Evolutionary conservation across 2,113 vertebrate genomes (phyloP).

Genomic region (Lucifuga dentata): DNA sequence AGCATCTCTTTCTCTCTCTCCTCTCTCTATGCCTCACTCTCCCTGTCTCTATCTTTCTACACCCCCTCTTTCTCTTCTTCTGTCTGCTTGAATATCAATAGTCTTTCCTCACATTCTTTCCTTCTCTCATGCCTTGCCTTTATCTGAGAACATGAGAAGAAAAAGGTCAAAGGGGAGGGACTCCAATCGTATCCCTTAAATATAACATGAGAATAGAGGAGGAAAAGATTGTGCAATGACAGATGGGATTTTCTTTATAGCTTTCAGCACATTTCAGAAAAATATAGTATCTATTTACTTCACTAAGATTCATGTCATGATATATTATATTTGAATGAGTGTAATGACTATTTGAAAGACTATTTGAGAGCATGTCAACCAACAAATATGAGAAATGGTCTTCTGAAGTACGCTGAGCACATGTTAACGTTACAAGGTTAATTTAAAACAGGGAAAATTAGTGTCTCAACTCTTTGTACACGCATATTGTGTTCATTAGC

Average conservation of each 20-base stretch:
- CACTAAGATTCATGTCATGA: neutral
- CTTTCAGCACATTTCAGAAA: neutral
- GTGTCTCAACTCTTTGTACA: neutral
- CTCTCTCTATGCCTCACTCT: constrained; percentile 33
- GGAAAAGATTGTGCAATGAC: neutral
- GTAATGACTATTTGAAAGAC: no score
- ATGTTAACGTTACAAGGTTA: no score
- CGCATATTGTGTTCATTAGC: no score
- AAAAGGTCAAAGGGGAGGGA: constrained; percentile 53
- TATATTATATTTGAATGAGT: constrained; percentile 16
- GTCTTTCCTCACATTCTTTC: constrained; percentile 50
- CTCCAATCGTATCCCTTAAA: constrained; percentile 18
- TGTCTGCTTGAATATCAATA: constrained; percentile 69
- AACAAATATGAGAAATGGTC: neutral
- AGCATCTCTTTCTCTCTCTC: constrained; percentile 59
- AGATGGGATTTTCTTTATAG: neutral
- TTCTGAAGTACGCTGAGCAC: neutral
- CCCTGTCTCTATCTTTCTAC: constrained; percentile 39
- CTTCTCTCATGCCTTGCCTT: constrained; percentile 33
- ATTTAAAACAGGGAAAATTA: neutral
- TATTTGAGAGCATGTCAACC: no score
- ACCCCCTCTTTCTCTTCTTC: constrained; percentile 29
- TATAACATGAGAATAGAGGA: constrained; percentile 22
- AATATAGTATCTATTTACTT: neutral
- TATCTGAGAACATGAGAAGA: constrained; percentile 25